Base-by-base conservation (phyloP, 2,113 vertebrate species). In the Mandrillus leucophaeus region DNA sequence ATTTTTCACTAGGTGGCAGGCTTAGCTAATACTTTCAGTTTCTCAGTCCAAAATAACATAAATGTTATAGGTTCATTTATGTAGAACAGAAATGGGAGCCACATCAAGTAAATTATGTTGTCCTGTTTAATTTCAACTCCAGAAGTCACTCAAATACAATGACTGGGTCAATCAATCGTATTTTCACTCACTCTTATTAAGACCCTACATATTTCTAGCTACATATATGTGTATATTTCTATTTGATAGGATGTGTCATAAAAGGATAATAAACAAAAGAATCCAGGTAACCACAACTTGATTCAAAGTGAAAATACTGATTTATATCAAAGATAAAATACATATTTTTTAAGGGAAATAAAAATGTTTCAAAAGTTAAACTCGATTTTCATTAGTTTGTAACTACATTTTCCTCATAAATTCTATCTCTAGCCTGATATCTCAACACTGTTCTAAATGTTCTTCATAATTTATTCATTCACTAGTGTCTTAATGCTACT, bases 1-100 rank as follows among this genome's bases (percentile, higher is more conserved):
- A 91, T 64, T 93, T 70, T 97, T 59, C 5, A 23, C 86, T 97
- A 97, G 98, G 86, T 97, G 84, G 86, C 97, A 96, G 61, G 32
- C 1, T 0, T 81, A 72, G 96, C 80, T 96, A 95, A 97, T 68
- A 27, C 9, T 80, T 7, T 35, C 30, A 79, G 3, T 96, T 94
- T 83, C 70, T 68, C 35, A 50, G 38, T 73, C 38, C 75, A 88
- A 80, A 73, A 50, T 14, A 91, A 45, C 0, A 22, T 70, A 2
- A 35, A 79, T 85, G 16, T n/a, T 96, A 16, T 27, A 45, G 8
- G 50, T 88, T 95, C 38, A 32, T 10, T 93, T 93, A n/a, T 35
- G 9, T 27, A n/a, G 38, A 78, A 30, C 9, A 83, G 27, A 75
- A 85, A 85, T n/a, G 35, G 5, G 20, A 40, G 30, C 1, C 5